Conservation (phyloP, 2,888 invertebrate genomes). For the Saturnia pavonia region DNA sequence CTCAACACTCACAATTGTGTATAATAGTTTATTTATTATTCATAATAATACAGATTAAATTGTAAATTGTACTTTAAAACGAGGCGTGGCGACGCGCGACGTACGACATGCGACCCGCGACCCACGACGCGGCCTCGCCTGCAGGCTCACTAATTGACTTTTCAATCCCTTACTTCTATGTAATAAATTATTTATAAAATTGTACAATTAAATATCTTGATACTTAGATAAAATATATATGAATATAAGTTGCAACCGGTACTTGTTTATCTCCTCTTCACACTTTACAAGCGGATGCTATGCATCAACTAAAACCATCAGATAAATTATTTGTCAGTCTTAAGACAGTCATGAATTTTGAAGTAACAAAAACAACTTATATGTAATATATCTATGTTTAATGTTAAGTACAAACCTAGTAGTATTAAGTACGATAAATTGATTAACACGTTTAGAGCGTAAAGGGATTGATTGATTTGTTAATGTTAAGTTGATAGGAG, state of each 20-base stretch:
- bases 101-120: no score
- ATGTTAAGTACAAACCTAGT: conserved; percentile 15
- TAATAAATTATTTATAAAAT: background rate
- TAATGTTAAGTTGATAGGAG: conserved; percentile 4
- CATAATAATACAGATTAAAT: conserved; percentile 51
- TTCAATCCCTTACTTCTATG: background rate
- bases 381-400: conserved; percentile 5
- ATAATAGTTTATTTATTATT: conserved; percentile 40
- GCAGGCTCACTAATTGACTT: background rate
- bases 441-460: no score
- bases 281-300: background rate
- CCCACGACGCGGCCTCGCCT: background rate
- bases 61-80: conserved; percentile 67
- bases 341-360: background rate
- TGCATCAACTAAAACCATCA: background rate
- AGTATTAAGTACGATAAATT: conserved; percentile 18
- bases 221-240: background rate
- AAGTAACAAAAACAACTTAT: background rate
- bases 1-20: conserved; percentile 52
- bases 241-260: background rate
- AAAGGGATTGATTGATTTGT: no score
- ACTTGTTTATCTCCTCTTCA: background rate
- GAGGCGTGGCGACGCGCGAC: background rate
- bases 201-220: background rate
- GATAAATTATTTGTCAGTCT: background rate